Evolutionary conservation across 2,888 invertebrate genomes (phyloP), one percentile per base, ranked within the genome.

Genomic region (Taenaris catops): DNA sequence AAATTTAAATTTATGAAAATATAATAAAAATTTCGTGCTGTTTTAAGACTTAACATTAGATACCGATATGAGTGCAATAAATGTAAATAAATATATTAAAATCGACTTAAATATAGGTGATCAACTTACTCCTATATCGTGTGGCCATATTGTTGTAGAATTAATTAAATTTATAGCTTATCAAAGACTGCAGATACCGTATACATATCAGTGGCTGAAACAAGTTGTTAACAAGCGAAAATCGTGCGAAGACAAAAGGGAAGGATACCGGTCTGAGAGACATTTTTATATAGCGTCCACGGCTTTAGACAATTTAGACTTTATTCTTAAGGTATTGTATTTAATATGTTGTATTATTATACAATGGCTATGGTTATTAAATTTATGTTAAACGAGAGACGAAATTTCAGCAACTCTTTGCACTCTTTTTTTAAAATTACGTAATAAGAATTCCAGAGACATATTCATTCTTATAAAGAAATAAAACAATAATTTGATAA

Each of bases 151-250:
- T 25, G 68, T 90, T 26, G 87, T 84, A 10, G 89, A 90, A 66
- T 55, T 90, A 41, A 66, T 90, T 23, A 90, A 89, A 59, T 87
- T 87, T 48, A 63, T 90, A 23, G 67, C 83, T 0, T 89, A 89
- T 66, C 89, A 90, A 59, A 87, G 88, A 58, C 63, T 88, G 20
- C 90, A 87, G 62, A 87, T 87, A 53, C 88, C 88, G 0, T 88
- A 87, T 45, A 65, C 71, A 0, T 88, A 87, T 44, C 79, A 80
- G 41, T 86, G 86, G 79, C 48, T 88, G 16, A 88, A 88, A 47
- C 78, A 81, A 53, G 60, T 80, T 11, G 62, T 88, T 16, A 79
- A 53, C 26, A 80, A 68, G 33, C 78, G 63, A 43, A 79, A 74
- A 42, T 54, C 49, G 7, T 48, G 45, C 32, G 58, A 64, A 34